Evolutionary conservation across 2,113 vertebrate species (phyloP).

Genomic region (Corvus hawaiiensis): DNA sequence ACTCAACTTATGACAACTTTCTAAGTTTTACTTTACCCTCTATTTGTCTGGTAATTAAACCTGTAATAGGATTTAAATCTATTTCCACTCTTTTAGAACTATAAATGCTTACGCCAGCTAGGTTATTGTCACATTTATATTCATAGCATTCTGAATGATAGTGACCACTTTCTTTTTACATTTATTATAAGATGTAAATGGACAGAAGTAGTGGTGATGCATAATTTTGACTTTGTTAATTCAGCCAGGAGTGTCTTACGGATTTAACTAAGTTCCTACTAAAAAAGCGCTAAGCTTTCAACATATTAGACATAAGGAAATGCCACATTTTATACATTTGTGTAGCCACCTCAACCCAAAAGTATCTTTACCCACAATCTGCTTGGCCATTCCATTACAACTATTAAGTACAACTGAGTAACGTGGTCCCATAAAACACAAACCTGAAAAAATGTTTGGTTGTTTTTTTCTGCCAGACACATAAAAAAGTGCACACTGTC

Average conservation of each 20-base stretch:
- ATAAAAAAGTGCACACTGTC: fast-evolving
- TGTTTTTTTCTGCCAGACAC: neutral
- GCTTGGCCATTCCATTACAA: neutral
- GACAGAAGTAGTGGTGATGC: neutral
- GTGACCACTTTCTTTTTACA: neutral
- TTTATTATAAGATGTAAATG: neutral
- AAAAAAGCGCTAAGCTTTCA: neutral
- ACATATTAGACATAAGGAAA: neutral
- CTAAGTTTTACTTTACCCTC: neutral
- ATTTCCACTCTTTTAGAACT: neutral
- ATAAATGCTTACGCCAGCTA: neutral
- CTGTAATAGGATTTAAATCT: neutral
- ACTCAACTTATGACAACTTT: neutral
- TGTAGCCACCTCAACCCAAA: neutral
- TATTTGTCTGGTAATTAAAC: neutral
- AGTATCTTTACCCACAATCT: neutral
- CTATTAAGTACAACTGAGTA: neutral
- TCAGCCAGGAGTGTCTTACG: neutral
- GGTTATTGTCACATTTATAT: neutral
- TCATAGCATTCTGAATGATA: neutral
- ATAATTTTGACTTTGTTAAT: neutral
- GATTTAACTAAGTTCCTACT: neutral
- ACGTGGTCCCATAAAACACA: neutral
- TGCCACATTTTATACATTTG: neutral
- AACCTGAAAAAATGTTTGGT: fast-evolving